A percentile compares a stretch with the other conserved stretches of the same genome.
phyloP scores from a whole-genome alignment of 1,140 invertebrate species.

The Papilio helenus region DNA sequence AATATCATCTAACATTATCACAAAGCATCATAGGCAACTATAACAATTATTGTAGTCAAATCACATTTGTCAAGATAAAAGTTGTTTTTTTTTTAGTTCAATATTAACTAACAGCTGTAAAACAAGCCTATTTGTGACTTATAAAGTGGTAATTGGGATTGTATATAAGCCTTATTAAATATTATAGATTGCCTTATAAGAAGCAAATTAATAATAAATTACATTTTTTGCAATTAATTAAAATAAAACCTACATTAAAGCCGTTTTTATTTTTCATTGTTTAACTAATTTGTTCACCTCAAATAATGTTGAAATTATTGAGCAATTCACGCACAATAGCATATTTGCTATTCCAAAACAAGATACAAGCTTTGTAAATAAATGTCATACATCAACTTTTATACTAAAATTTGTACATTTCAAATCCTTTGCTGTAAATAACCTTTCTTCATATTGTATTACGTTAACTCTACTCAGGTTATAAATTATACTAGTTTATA shows the following conservation, averaged over 20 bases:
- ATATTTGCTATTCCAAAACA: constrained; percentile 3
- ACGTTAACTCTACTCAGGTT: too few relatives aligned
- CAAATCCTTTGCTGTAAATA: too few relatives aligned
- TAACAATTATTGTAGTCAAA: constrained; percentile 38
- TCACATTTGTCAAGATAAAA: constrained; percentile 33
- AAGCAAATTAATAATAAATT: constrained; percentile 15
- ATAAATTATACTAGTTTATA: too few relatives aligned
- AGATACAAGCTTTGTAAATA: neutral
- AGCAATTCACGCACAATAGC: constrained; percentile 11
- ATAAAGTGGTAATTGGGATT: constrained; percentile 7
- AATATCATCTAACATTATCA: constrained; percentile 42
- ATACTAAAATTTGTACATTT: too few relatives aligned
- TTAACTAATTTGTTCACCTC: constrained; percentile 22
- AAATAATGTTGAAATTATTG: constrained; percentile 15
- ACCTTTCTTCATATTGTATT: too few relatives aligned
- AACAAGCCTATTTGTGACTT: neutral
- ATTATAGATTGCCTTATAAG: neutral
- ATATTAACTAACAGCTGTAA: neutral
- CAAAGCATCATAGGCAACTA: constrained; percentile 41
- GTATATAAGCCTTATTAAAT: neutral
- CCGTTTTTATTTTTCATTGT: constrained; percentile 20
- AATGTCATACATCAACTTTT: neutral
- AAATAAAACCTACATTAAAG: constrained; percentile 34
- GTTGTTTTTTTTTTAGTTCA: neutral
- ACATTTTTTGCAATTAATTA: neutral